phyloP scores from a whole-genome alignment of 1,140 invertebrate genomes.

The Paramacrobiotus metropolitanus region DNA sequence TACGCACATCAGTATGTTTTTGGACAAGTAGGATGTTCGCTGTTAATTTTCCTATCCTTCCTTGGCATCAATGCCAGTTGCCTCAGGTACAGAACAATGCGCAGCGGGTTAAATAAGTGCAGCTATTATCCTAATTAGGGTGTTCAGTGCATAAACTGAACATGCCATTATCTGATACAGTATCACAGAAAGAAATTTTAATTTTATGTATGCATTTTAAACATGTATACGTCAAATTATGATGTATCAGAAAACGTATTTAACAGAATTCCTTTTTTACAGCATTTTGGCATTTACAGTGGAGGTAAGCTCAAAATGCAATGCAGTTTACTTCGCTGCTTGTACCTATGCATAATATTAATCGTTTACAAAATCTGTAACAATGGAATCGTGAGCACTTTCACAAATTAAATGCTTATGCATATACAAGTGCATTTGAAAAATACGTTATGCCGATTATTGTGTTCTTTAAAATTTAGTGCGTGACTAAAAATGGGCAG shows the following conservation, averaged over 20 bases:
- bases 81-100: not conserved
- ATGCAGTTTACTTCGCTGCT: too few species aligned
- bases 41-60: conserved; percentile 38
- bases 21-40: conserved; percentile 31
- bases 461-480: too few species aligned
- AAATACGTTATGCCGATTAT: too few species aligned
- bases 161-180: not conserved
- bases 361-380: too few species aligned
- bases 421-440: too few species aligned
- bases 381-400: too few species aligned
- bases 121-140: not conserved
- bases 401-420: too few species aligned
- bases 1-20: conserved; percentile 33
- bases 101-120: not conserved
- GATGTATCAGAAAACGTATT: not conserved
- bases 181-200: not conserved
- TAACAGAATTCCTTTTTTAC: not conserved
- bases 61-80: conserved; percentile 36
- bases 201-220: not conserved
- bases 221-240: not conserved
- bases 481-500: too few species aligned
- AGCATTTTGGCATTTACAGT: not conserved
- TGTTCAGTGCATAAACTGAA: not conserved
- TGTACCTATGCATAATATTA: too few species aligned
- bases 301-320: too few species aligned